phyloP scores from a whole-genome alignment of 2,888 invertebrate genomes.

The Amphiduros pacificus region DNA sequence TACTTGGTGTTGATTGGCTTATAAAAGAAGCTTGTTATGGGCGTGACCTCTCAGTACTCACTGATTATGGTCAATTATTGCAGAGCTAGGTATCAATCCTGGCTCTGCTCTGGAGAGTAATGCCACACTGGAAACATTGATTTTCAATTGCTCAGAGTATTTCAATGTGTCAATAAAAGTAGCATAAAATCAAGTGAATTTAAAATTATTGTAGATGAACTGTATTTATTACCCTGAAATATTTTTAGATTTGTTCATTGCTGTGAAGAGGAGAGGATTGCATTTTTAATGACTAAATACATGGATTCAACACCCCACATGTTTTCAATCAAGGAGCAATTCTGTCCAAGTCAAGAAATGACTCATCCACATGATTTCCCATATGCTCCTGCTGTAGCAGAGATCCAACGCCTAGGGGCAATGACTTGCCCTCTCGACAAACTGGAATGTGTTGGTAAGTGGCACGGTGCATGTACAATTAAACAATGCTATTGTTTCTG shows the following conservation, averaged over 20 bases:
- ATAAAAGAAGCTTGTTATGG: too few relatives aligned
- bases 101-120: too few relatives aligned
- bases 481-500: too few relatives aligned
- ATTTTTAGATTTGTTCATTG: neutral
- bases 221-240: neutral
- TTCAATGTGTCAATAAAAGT: too few relatives aligned
- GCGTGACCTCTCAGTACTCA: too few relatives aligned
- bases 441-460: slow-evolving; percentile 50
- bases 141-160: neutral
- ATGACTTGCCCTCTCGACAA: slow-evolving; percentile 46
- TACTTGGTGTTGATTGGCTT: too few relatives aligned
- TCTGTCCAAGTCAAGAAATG: slow-evolving; percentile 1
- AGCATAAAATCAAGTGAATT: too few relatives aligned
- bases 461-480: too few relatives aligned
- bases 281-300: slow-evolving; percentile 43
- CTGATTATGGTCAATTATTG: too few relatives aligned
- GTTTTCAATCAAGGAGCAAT: slow-evolving; percentile 37
- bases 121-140: neutral
- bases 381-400: slow-evolving; percentile 42
- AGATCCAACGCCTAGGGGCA: slow-evolving; percentile 35
- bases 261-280: slow-evolving; percentile 38
- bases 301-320: slow-evolving; percentile 31
- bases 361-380: slow-evolving; percentile 27
- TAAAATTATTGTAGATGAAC: too few relatives aligned
- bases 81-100: too few relatives aligned